Base-by-base conservation (phyloP, 1,140 invertebrate species). In the Panagrolaimus sp. region DNA sequence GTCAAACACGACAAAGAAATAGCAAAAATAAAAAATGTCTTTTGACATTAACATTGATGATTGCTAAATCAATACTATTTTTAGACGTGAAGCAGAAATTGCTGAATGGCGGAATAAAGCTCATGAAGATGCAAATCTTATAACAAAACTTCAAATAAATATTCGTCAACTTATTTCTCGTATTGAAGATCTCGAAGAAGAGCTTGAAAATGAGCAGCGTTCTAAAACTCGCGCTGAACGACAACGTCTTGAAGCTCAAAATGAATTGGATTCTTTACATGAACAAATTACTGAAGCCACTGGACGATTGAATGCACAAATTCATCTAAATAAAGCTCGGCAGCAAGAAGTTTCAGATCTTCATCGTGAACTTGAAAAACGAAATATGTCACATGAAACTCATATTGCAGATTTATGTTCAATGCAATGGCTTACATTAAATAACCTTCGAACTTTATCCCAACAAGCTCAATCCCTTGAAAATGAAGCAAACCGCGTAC, bases 281-380 rank as follows among this genome's bases (percentile, higher is more conserved):
- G 94, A 98, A 85, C 90, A 93, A 82, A 89, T 98, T 72, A 75
- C 68, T 9, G 77, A 79, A 53, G 64, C 74, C 83, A 95, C 93
- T 86, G 95, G 95, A 85, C 95, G 94, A 76, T 97, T 95, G 69
- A 91, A 92, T 63, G 93, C 94, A 74, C 94, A 98, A 87, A 91
- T 96, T 84, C 96, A 98, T 85, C 89, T 98, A 77, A 98, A 98
- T 89, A 98, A 97, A 89, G 96, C 96, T 86, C 90, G 94, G 74
- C 94, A 97, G 85, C 91, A 92, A 79, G 96, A 98, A 47, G 72
- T 77, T 2, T 31, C 31, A 42, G 16, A 31, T n/a, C 89, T 98
- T 51, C 90, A 93, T 78, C 90, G 93, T 80, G 94, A 98, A 85
- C 88, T 98, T 76, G 95, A 98, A 85, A 95, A 98, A 86, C 88